phyloP scores from a whole-genome alignment of 30 jellyfish, hydroid and myxozoan species.

The Pelagia noctiluca region DNA sequence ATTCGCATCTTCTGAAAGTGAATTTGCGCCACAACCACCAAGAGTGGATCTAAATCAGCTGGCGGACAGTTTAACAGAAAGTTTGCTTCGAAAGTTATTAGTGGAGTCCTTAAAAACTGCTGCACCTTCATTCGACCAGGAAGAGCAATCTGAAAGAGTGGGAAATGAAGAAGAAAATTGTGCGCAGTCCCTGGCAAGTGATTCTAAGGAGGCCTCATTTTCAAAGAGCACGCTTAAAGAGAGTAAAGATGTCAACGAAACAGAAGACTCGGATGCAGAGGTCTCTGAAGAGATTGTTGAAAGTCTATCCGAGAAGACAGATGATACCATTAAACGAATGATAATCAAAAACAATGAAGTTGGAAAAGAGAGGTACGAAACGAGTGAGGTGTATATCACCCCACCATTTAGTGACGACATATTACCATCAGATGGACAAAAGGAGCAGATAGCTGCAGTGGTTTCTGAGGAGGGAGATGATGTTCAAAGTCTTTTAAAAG shows the following conservation, averaged over 20 bases:
- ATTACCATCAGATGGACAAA: neutral
- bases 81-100: slow-evolving; percentile 68
- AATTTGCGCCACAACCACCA: slow-evolving; percentile 64
- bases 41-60: slow-evolving; percentile 65
- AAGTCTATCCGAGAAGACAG: slow-evolving; percentile 48
- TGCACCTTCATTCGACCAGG: neutral
- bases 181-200: neutral
- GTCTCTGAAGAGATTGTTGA: slow-evolving; percentile 41
- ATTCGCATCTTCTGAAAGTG: slow-evolving; percentile 72
- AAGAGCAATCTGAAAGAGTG: neutral
- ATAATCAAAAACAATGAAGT: slow-evolving; percentile 38
- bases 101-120: slow-evolving; percentile 57
- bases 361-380: slow-evolving; percentile 28
- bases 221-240: neutral
- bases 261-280: neutral
- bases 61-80: slow-evolving; percentile 86
- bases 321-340: slow-evolving; percentile 57
- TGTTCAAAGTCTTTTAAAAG: too few relatives aligned
- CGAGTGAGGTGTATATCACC: slow-evolving; percentile 66
- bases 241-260: too few relatives aligned
- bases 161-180: neutral
- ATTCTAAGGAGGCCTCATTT: neutral
- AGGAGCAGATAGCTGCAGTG: too few relatives aligned
- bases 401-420: slow-evolving; percentile 44
- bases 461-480: too few relatives aligned